phyloP scores from a whole-genome alignment of 1,140 invertebrate species.

The Aricia agestis region DNA sequence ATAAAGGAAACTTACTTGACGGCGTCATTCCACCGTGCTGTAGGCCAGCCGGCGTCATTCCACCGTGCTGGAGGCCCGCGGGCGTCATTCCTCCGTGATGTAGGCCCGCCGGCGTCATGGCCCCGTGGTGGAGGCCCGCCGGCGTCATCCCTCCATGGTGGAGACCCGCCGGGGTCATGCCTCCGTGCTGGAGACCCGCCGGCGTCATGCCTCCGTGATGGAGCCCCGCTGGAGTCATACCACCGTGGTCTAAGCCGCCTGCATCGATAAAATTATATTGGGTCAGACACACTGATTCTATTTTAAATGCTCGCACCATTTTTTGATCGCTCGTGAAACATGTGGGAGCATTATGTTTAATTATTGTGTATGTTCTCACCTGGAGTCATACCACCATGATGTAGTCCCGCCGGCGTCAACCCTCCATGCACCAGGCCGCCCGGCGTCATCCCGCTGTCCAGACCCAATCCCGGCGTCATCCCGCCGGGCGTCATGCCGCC shows the following conservation, averaged over 20 bases:
- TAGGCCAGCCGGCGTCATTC: slow-evolving; percentile 47
- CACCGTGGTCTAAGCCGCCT: slow-evolving; percentile 45
- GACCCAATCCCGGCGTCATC: slow-evolving; percentile 69
- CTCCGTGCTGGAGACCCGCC: slow-evolving; percentile 46
- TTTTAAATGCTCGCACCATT: no score
- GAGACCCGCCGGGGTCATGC: slow-evolving; percentile 50
- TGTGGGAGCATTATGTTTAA: no score
- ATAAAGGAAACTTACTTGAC: slow-evolving; percentile 18
- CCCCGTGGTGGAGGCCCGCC: slow-evolving; percentile 50
- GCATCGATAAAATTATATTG: not conserved
- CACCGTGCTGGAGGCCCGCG: slow-evolving; percentile 54
- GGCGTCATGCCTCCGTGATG: slow-evolving; percentile 55
- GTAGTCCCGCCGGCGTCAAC: slow-evolving; percentile 70
- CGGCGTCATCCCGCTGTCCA: slow-evolving; percentile 63
- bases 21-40: slow-evolving; percentile 49
- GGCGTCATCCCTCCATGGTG: slow-evolving; percentile 55
- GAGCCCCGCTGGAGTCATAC: slow-evolving; percentile 45
- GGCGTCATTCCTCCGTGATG: slow-evolving; percentile 67
- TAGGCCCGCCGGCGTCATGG: slow-evolving; percentile 61
- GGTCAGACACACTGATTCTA: no score
- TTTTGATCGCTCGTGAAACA: no score
- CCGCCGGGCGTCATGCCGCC: slow-evolving; percentile 44
- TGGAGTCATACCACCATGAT: slow-evolving; percentile 69
- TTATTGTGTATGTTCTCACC: not conserved
- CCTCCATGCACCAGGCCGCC: slow-evolving; percentile 68